Conservation (phyloP, 1,140 invertebrate genomes). For the Ditylenchus dipsaci region DNA sequence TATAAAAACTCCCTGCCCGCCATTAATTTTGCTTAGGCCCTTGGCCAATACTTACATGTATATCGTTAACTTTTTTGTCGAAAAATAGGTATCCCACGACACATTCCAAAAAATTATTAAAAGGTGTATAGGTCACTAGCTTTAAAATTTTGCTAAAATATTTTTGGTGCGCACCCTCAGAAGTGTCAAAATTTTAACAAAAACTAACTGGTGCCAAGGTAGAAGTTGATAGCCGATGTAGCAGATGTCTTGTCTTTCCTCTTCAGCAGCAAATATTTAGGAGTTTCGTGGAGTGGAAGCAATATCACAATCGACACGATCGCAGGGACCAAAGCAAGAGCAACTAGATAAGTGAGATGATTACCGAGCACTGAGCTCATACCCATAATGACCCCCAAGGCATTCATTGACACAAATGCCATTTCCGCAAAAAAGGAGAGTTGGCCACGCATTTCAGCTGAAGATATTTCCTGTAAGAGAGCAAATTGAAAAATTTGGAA, state of each 20-base stretch:
- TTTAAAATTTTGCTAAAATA: too few species aligned
- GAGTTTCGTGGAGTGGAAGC: constrained; percentile 38
- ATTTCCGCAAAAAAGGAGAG: constrained; percentile 47
- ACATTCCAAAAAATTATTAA: too few species aligned
- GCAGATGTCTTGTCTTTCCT: constrained; percentile 26
- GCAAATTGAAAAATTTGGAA: background rate
- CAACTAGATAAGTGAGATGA: constrained; percentile 28
- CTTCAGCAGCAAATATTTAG: constrained; percentile 40
- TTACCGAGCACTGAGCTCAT: constrained; percentile 38
- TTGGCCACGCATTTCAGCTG: constrained; percentile 30
- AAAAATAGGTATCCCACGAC: too few species aligned
- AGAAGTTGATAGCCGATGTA: constrained; percentile 30
- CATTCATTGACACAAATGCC: constrained; percentile 44
- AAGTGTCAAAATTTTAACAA: constrained; percentile 3
- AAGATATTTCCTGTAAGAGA: constrained; percentile 38
- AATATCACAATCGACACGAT: constrained; percentile 31
- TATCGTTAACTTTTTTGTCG: too few species aligned
- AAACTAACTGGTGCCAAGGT: constrained; percentile 20
- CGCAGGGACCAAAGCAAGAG: constrained; percentile 33
- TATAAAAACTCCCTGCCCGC: too few species aligned
- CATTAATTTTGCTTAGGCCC: too few species aligned
- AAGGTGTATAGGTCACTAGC: too few species aligned
- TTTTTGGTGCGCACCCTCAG: too few species aligned
- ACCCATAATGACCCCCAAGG: constrained; percentile 35
- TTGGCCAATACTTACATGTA: too few species aligned